phyloP scores from a whole-genome alignment of 92 coral and sea anemone genomes.

The Zoanthus solanderi region DNA sequence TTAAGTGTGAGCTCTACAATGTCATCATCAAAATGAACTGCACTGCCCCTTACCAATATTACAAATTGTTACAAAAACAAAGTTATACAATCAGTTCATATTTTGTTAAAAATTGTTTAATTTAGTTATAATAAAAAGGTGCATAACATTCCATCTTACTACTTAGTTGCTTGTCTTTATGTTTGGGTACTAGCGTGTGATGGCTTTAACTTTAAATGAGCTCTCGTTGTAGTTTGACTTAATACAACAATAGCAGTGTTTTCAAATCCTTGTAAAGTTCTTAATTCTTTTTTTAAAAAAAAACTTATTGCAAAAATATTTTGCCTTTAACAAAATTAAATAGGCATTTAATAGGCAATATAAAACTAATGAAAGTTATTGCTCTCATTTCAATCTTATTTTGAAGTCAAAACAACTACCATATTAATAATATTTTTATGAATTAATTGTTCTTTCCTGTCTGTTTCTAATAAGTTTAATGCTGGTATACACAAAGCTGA shows the following conservation, averaged over 20 bases:
- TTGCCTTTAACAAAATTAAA: not conserved
- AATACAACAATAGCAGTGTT: constrained; percentile 5
- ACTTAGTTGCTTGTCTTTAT: not conserved
- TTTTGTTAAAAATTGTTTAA: not conserved
- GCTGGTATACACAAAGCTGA: not conserved
- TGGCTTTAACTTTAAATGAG: not conserved
- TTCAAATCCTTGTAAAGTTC: constrained; percentile 5
- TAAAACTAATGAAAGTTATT: not conserved
- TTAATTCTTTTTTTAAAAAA: not conserved
- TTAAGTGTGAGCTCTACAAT: not conserved
- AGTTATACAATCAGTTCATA: constrained; percentile 13
- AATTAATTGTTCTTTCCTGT: constrained; percentile 1
- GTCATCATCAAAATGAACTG: not conserved
- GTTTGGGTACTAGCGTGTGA: constrained; percentile 13
- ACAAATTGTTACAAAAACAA: not conserved
- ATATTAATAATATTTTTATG: not conserved
- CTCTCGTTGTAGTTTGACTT: constrained; percentile 1
- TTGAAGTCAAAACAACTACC: not conserved
- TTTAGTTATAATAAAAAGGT: constrained; percentile 13
- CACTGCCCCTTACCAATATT: not conserved
- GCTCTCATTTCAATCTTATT: not conserved
- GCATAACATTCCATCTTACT: constrained; percentile 11
- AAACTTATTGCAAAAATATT: not conserved
- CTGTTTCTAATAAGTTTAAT: not conserved
- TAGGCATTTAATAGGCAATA: not conserved